Conservation (phyloP, 1,140 invertebrate genomes). For the Calephelis virginiensis region DNA sequence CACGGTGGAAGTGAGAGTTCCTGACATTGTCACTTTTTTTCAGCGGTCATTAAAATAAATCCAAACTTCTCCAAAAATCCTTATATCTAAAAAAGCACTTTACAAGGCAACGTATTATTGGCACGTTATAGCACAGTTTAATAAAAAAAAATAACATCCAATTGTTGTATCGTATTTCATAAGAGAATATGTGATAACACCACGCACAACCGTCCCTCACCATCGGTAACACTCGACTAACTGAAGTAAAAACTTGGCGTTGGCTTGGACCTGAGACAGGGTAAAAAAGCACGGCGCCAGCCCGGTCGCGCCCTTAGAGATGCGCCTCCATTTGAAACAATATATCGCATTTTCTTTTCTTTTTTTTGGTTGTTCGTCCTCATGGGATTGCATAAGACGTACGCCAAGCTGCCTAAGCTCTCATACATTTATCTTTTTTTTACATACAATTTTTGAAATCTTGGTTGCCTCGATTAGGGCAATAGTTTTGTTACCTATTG, state of each 20-base stretch:
- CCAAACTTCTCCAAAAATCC: constrained; percentile 39
- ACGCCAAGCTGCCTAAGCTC: too few relatives aligned
- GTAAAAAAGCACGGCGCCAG: constrained; percentile 74
- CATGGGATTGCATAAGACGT: too few relatives aligned
- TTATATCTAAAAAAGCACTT: constrained; percentile 35
- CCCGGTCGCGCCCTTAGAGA: constrained; percentile 72
- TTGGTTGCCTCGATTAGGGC: too few relatives aligned
- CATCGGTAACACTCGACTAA: constrained; percentile 46
- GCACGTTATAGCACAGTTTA: constrained; percentile 59
- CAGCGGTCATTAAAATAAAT: constrained; percentile 50
- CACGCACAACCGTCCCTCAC: constrained; percentile 30
- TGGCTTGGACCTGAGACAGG: constrained; percentile 47
- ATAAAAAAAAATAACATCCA: constrained; percentile 43
- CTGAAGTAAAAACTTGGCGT: constrained; percentile 55
- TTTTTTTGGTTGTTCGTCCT: not conserved
- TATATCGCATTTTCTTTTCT: constrained; percentile 26
- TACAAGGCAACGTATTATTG: constrained; percentile 42
- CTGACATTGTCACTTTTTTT: constrained; percentile 52
- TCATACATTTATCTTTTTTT: too few relatives aligned
- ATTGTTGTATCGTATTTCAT: constrained; percentile 47
- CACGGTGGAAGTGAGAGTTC: constrained; percentile 42
- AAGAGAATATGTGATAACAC: constrained; percentile 26
- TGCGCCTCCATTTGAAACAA: constrained; percentile 36
- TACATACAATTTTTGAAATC: too few relatives aligned
- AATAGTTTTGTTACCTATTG: too few relatives aligned